Evolutionary conservation across 2,113 vertebrate species (phyloP).

Genomic region (Oostethus manadensis): DNA sequence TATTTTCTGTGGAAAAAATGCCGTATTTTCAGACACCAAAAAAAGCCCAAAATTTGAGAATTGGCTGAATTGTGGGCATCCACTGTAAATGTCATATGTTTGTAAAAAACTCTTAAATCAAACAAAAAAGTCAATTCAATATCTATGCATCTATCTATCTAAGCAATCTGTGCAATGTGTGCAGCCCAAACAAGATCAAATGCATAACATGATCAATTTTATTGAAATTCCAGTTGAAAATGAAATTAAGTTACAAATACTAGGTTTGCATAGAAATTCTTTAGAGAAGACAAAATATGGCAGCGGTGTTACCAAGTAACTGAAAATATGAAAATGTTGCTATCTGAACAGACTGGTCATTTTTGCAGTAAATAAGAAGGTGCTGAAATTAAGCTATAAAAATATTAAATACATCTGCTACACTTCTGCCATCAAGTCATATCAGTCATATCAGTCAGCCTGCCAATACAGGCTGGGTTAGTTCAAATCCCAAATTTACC

Average conservation of each 20-base stretch:
- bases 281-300: slow-evolving; percentile 38
- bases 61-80: too few relatives aligned
- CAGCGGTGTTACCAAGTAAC: slow-evolving; percentile 24
- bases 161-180: too few relatives aligned
- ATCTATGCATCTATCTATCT: too few relatives aligned
- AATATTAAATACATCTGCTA: slow-evolving; percentile 15
- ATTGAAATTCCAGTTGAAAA: slow-evolving; percentile 49
- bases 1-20: too few relatives aligned
- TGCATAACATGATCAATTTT: slow-evolving; percentile 6
- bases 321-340: too few relatives aligned
- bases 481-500: slow-evolving; percentile 34
- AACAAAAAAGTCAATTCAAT: too few relatives aligned
- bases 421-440: slow-evolving; percentile 22
- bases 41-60: too few relatives aligned
- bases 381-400: neutral
- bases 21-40: too few relatives aligned
- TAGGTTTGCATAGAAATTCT: slow-evolving; percentile 62
- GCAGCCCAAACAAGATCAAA: slow-evolving; percentile 1
- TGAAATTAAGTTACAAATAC: slow-evolving; percentile 35
- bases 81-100: too few relatives aligned
- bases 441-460: too few relatives aligned
- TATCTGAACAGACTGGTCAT: too few relatives aligned
- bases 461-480: slow-evolving; percentile 12
- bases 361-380: slow-evolving; percentile 1
- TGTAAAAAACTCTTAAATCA: too few relatives aligned